These are phyloP conservation scores for Phaethornis superciliosus DNA, from an alignment of 2,113 vertebrate genomes.

Conservation along the genomic window DNA sequence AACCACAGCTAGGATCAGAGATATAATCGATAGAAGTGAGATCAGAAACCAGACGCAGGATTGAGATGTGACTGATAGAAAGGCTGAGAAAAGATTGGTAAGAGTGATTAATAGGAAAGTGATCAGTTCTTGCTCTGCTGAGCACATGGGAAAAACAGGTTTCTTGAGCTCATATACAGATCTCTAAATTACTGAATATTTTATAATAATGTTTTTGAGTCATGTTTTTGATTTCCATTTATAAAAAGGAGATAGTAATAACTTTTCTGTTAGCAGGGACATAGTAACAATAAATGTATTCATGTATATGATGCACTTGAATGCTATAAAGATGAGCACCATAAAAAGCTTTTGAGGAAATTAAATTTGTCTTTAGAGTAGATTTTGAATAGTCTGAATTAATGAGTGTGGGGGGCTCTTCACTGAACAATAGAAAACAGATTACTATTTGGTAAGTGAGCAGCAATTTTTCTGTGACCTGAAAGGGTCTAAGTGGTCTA, in stretches of 20 bases:
- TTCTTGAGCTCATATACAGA: accelerated
- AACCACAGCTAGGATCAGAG: not conserved
- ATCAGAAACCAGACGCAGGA: not conserved
- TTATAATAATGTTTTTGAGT: not conserved
- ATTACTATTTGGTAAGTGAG: not conserved
- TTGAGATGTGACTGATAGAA: not conserved
- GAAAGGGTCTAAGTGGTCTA: not conserved
- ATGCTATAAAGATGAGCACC: not conserved
- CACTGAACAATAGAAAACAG: not conserved
- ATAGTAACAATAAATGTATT: slow-evolving; percentile 30
- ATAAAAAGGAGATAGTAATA: not conserved
- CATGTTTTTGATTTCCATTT: not conserved
- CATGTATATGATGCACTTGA: slow-evolving; percentile 17
- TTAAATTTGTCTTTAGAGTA: not conserved
- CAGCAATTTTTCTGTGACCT: not conserved
- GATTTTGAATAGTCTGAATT: slow-evolving; percentile 14
- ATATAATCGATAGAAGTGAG: not conserved
- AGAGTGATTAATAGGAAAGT: not conserved
- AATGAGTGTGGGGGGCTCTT: not conserved
- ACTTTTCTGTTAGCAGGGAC: not conserved
- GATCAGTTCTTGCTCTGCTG: not conserved
- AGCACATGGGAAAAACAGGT: not conserved
- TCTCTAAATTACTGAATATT: not conserved
- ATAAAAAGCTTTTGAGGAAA: slow-evolving; percentile 43
- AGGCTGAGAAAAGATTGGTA: not conserved